A percentile compares a stretch with the other conserved stretches of the same genome.
These are phyloP conservation scores for Conistra vaccinii DNA, from an alignment of 2,888 invertebrate species.

Conservation along the genomic window DNA sequence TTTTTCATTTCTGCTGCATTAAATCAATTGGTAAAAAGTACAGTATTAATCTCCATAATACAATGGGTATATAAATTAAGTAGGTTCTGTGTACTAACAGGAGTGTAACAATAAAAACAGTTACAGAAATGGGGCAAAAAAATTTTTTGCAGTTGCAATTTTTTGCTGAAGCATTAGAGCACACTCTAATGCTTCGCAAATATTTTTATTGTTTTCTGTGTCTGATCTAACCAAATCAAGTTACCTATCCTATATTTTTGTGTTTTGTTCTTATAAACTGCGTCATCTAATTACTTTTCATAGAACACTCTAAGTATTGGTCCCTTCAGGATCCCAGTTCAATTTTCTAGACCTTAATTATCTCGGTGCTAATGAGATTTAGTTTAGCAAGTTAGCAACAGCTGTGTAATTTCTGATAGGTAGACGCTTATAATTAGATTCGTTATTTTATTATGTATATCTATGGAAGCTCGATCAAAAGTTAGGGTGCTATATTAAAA, in stretches of 20 bases:
- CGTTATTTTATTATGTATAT: conserved; percentile 3
- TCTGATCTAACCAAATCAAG: neutral
- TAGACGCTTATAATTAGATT: conserved; percentile 15
- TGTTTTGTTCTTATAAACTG: neutral
- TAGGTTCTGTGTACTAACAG: too few species aligned
- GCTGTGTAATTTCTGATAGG: conserved; percentile 18
- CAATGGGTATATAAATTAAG: too few species aligned
- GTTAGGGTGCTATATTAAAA: neutral
- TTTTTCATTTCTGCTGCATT: too few species aligned
- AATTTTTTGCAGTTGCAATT: too few species aligned
- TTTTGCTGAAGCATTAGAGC: too few species aligned
- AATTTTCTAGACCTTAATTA: conserved; percentile 39
- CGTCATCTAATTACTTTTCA: conserved; percentile 5
- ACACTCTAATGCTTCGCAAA: too few species aligned
- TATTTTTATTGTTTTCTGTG: too few species aligned
- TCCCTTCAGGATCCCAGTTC: conserved; percentile 9
- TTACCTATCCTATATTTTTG: neutral
- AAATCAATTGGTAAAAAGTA: too few species aligned
- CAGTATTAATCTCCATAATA: too few species aligned
- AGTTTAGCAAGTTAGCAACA: conserved; percentile 37
- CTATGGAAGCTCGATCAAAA: neutral
- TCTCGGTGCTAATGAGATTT: conserved; percentile 40
- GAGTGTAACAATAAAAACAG: too few species aligned
- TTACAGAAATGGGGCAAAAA: too few species aligned
- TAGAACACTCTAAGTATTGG: neutral